Conservation (phyloP, 2,797 vertebrate species). For the Sebastes reedi region DNA sequence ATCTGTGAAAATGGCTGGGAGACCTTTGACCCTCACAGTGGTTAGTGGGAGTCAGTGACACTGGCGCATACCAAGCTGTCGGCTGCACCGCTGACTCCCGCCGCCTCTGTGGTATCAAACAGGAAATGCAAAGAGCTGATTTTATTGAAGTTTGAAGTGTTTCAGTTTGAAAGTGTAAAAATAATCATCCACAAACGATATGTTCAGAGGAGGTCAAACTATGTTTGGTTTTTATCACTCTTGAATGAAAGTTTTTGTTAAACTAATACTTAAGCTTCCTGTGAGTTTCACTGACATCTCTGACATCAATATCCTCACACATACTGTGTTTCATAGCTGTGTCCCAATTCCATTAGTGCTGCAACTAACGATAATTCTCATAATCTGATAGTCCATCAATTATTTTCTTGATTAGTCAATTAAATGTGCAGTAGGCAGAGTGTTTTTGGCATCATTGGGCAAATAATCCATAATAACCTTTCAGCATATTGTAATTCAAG, state of each 20-base stretch:
- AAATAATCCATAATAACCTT: no score
- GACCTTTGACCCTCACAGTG: conserved; percentile 52
- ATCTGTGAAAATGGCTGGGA: conserved; percentile 40
- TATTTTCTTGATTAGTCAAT: neutral
- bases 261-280: neutral
- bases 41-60: conserved; percentile 38
- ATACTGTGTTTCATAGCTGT: neutral
- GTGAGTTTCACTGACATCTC: neutral
- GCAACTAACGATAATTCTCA: neutral
- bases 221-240: neutral
- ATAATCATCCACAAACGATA: neutral
- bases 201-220: neutral
- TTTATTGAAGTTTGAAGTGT: conserved; percentile 25
- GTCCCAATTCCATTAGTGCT: neutral
- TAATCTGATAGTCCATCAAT: neutral
- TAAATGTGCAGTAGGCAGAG: neutral
- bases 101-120: conserved; percentile 29
- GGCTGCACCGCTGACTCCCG: neutral
- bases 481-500: no score
- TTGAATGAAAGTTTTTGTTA: neutral
- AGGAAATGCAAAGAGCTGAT: conserved; percentile 53
- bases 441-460: no score
- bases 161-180: neutral
- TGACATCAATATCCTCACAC: neutral
- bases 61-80: conserved; percentile 57